Evolutionary conservation across 2,797 vertebrate genomes (phyloP).

Genomic region (Carduelis carduelis): DNA sequence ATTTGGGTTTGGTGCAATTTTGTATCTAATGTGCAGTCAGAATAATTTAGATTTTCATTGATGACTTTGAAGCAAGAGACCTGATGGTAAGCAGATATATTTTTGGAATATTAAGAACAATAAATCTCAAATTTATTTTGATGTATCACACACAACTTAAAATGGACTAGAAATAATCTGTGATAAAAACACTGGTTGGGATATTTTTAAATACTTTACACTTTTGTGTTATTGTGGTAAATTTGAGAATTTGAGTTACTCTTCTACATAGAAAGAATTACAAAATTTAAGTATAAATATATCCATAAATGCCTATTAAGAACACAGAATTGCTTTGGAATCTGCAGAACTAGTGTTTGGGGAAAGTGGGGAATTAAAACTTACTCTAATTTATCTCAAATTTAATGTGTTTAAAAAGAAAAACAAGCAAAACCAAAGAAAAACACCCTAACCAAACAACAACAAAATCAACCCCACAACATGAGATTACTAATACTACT

Average conservation of each 20-base stretch:
- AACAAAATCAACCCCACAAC: background rate
- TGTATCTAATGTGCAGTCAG: constrained; percentile 6
- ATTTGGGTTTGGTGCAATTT: background rate
- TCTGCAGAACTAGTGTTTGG: background rate
- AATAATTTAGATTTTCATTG: background rate
- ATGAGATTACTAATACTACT: background rate
- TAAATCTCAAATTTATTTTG: background rate
- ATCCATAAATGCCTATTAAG: background rate
- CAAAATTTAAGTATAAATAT: background rate
- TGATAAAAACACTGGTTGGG: background rate
- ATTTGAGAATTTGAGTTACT: background rate
- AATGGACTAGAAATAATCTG: background rate
- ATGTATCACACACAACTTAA: background rate
- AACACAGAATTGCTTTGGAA: background rate
- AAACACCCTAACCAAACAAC: background rate
- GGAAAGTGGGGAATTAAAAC: background rate
- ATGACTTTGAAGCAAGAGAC: background rate
- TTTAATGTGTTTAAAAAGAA: background rate
- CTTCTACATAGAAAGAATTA: background rate
- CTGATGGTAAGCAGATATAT: background rate
- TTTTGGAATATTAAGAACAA: background rate
- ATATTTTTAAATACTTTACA: background rate
- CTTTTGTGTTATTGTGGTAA: background rate
- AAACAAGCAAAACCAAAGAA: background rate
- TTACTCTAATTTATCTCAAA: background rate